A percentile compares a stretch with the other conserved stretches of the same genome.
Conservation (phyloP, 1,140 invertebrate genomes). For the Leptestheria dahalacensis region DNA sequence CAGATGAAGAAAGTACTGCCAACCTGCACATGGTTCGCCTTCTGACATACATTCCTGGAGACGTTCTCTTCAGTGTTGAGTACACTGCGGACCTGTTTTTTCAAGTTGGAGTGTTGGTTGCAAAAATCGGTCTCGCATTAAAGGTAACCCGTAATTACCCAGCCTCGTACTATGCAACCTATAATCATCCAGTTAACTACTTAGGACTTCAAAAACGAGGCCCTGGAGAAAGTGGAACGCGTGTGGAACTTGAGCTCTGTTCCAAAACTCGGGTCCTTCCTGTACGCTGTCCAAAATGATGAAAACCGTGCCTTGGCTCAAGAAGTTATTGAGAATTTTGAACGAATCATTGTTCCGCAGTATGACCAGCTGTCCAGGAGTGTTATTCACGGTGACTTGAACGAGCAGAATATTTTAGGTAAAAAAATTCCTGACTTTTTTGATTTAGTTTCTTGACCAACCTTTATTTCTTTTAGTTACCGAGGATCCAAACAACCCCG, state of each 20-base stretch:
- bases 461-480: slow-evolving; percentile 22
- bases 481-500: slow-evolving; percentile 10
- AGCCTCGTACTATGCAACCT: no score
- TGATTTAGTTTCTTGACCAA: slow-evolving; percentile 28
- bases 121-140: slow-evolving; percentile 26
- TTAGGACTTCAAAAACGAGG: slow-evolving; percentile 55
- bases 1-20: neutral
- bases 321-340: slow-evolving; percentile 48
- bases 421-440: slow-evolving; percentile 23
- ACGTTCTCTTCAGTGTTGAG: slow-evolving; percentile 42
- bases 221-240: slow-evolving; percentile 41
- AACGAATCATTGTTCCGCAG: slow-evolving; percentile 40
- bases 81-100: slow-evolving; percentile 42
- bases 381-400: slow-evolving; percentile 75
- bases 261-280: slow-evolving; percentile 49
- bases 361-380: slow-evolving; percentile 44
- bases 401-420: slow-evolving; percentile 75
- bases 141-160: slow-evolving; percentile 1
- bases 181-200: no score
- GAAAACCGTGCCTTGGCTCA: slow-evolving; percentile 39
- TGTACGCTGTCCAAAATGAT: slow-evolving; percentile 45
- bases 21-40: slow-evolving; percentile 47
- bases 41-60: slow-evolving; percentile 53
- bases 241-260: slow-evolving; percentile 55
- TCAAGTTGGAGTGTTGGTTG: slow-evolving; percentile 50